Evolutionary conservation across 2,888 invertebrate genomes (phyloP), one percentile per base, ranked within the genome.

Genomic region (Lasioglossum marginatum): DNA sequence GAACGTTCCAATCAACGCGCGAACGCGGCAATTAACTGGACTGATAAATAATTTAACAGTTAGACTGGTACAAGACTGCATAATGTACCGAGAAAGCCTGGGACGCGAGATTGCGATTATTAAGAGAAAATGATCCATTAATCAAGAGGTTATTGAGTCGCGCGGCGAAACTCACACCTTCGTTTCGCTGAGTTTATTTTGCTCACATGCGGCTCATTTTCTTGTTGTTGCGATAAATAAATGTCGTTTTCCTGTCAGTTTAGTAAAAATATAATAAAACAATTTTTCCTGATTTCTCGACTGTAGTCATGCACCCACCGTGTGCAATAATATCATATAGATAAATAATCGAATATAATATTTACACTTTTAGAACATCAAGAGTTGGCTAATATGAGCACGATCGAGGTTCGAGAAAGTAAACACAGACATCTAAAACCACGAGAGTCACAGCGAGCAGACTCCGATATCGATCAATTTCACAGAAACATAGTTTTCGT

Each of bases 41-140:
- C 31, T 45, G 72, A 72, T 77, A 68, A 48, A 68, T 76, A 76
- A 76, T 76, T 63, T 63, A 76, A 76, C 76, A 63, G 23, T 43
- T 45, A 31, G 70, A 40, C 70, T n/a, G 70, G n/a, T 1, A n/a
- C 23, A n/a, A 12, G 70, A 12, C 70, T 40, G 70, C 70, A 40
- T 70, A 70, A 70, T 70, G 6, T 70, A n/a, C 70, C 6, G 40
- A 40, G 40, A 40, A 70, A 70, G 70, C 70, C 37, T 40, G 40
- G 23, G n/a, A n/a, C 40, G n/a, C 14, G 70, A 70, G 40, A 23
- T n/a, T 14, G n/a, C 14, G 14, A 70, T 70, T 68, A 68, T 37
- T 70, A 70, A 23, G 40, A 40, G n/a, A 70, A 70, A 70, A 70
- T 70, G 70, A 70, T 70, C 70, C 40, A 14, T 40, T 70, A 40